These are phyloP conservation scores for Arge pagana DNA, from an alignment of 2,888 invertebrate species.

Conservation along the genomic window DNA sequence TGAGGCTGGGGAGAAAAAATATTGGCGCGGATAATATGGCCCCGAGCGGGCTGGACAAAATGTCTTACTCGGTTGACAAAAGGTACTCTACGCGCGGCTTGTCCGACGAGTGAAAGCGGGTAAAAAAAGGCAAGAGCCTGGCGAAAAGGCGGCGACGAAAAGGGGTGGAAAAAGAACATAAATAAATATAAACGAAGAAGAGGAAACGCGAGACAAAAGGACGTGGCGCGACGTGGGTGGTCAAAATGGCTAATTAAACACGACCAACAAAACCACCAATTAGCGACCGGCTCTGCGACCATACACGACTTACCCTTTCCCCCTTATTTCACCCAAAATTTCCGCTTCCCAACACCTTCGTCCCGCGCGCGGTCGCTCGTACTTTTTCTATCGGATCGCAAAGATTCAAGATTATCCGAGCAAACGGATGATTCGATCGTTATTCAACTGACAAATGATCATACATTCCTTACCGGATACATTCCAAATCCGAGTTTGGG, in stretches of 20 bases:
- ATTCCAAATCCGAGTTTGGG: too few species aligned
- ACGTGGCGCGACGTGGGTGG: neutral
- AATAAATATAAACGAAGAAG: neutral
- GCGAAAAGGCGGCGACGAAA: neutral
- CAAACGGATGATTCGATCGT: too few species aligned
- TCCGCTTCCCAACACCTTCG: too few species aligned
- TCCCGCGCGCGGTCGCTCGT: too few species aligned
- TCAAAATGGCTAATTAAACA: slow-evolving; percentile 13
- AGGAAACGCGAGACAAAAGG: neutral
- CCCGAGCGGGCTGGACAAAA: slow-evolving; percentile 15
- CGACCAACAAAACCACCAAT: slow-evolving; percentile 20
- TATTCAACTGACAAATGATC: too few species aligned
- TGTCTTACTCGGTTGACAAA: slow-evolving; percentile 12
- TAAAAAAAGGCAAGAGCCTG: neutral
- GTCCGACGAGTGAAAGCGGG: slow-evolving; percentile 2
- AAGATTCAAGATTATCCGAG: too few species aligned
- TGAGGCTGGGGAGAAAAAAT: neutral
- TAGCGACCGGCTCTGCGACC: slow-evolving; percentile 1
- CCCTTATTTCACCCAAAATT: slow-evolving; percentile 5
- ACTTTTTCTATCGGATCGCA: too few species aligned
- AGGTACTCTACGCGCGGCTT: slow-evolving; percentile 5
- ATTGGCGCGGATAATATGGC: slow-evolving; percentile 7
- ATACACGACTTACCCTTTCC: neutral
- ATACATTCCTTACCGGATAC: too few species aligned
- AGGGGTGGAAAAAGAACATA: neutral